Evolutionary conservation across 2,888 invertebrate species (phyloP), one percentile per base, ranked within the genome.

Genomic region (Sepiola atlantica): DNA sequence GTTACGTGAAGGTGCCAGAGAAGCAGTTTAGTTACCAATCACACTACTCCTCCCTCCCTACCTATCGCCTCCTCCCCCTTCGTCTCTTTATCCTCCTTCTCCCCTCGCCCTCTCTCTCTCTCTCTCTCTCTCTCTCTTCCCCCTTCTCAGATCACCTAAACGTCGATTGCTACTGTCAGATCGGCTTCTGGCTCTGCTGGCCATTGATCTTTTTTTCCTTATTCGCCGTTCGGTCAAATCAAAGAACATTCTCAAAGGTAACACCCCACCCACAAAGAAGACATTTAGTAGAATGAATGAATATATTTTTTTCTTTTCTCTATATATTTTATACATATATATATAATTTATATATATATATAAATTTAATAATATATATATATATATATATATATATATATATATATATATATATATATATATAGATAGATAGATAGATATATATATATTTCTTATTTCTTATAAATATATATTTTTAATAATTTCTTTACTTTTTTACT

Each of bases 11-110:
- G 77, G 77, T n/a, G 32, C 77, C 77, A 77, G 77, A 77, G 77
- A 77, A n/a, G 77, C 77, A 77, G 77, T 77, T 45, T n/a, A 77
- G 77, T 77, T 77, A 77, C 77, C 77, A 77, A 77, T 77, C 28
- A 28, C n/a, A 24, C n/a, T 16, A 14, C n/a, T 45, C 16, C 77
- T 77, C 77, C n/a, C n/a, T 77, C 10, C n/a, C 77, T 77, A 28
- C 1, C 61, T 61, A 8, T 24, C 61, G 12, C 21, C 61, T 21
- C 61, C 21, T 21, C 21, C 61, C 8, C 61, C 21, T 45, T 45
- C 45, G 4, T 45, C 77, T 77, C 14, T 77, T n/a, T 4, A 45
- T 45, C 8, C 2, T 77, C 77, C 32, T n/a, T n/a, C 12, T 77
- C 14, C 18, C 14, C n/a, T 14, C 32, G 4, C 18, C n/a, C 16